Evolutionary conservation across 2,797 vertebrate genomes (phyloP).

Genomic region (Zonotrichia albicollis): DNA sequence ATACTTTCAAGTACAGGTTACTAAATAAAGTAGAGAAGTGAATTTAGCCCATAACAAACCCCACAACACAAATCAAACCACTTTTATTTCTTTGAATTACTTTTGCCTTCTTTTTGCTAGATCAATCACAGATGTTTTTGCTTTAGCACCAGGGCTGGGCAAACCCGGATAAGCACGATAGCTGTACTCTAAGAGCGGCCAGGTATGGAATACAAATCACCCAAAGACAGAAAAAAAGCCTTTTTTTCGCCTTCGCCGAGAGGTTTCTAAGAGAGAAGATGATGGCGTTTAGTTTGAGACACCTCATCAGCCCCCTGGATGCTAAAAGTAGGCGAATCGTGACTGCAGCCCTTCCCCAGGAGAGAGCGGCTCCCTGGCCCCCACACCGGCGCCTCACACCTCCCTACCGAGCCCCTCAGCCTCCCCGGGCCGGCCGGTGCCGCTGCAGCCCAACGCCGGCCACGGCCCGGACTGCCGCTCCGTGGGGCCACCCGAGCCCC

Average conservation of each 20-base stretch:
- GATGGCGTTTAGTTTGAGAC: neutral
- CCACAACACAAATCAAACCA: neutral
- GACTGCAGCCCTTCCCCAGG: neutral
- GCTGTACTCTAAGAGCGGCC: neutral
- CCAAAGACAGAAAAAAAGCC: neutral
- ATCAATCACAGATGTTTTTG: neutral
- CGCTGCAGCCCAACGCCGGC: neutral
- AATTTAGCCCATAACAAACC: neutral
- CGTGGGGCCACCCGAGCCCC: neutral
- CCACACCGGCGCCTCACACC: too few species aligned
- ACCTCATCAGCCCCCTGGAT: neutral
- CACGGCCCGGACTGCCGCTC: neutral
- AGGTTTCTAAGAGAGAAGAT: neutral
- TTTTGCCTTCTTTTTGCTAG: neutral
- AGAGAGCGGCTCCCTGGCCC: too few species aligned
- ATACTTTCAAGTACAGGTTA: neutral
- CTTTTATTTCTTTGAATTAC: neutral
- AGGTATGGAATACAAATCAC: neutral
- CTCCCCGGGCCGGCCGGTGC: too few species aligned
- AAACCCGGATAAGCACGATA: accelerated
- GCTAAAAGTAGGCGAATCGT: neutral
- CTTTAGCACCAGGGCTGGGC: neutral
- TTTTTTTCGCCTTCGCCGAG: neutral
- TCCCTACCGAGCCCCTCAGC: neutral
- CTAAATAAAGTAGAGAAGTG: neutral